Base-by-base conservation (phyloP, 2,797 vertebrate species). In the Melanotaenia boesemani region DNA sequence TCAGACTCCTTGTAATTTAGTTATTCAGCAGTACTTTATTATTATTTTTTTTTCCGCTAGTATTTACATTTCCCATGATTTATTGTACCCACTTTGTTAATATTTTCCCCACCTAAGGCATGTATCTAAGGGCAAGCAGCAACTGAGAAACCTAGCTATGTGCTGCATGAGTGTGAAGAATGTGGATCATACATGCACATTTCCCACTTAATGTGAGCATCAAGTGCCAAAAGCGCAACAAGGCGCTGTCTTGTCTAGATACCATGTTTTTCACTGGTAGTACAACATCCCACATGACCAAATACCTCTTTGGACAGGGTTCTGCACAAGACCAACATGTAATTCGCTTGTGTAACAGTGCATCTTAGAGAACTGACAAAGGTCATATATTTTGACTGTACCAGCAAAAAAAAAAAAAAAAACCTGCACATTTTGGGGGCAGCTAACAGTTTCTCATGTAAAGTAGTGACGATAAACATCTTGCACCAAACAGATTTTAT, bases 151-250 rank as follows among this genome's bases (percentile, higher is more conserved):
- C 34, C 2, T 65, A 58, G 6, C 48, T 56, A 10, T 63, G 8
- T 61, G 36, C 20, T 62, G 66, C 26, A 57, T 34, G 48, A 76
- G 73, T 79, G 48, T 18, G 41, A 70, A 77, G 77, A 76, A 81
- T 79, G 71, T 63, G 63, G 24, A 74, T 76, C 65, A 44, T 62
- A 24, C 46, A 57, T 44, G 37, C 63, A 70, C 22, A 58, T 78
- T 70, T 79, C 22, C 46, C 44, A 44, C 26, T 60, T 50, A 66
- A 75, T 74, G 34, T 55, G 41, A 58, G 37, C 64, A 55, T 64
- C 30, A 81, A 74, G 76, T 63, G 13, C 6, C 39, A 24, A 55
- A 48, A 66, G 15, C 36, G 65, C 18, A 34, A 46, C 66, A 50
- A 57, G 26, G 9, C 26, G 10, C 34, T 63, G 22, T 65, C 20